Conservation (phyloP, 2,888 invertebrate species). For the Myopa tessellatipennis region DNA sequence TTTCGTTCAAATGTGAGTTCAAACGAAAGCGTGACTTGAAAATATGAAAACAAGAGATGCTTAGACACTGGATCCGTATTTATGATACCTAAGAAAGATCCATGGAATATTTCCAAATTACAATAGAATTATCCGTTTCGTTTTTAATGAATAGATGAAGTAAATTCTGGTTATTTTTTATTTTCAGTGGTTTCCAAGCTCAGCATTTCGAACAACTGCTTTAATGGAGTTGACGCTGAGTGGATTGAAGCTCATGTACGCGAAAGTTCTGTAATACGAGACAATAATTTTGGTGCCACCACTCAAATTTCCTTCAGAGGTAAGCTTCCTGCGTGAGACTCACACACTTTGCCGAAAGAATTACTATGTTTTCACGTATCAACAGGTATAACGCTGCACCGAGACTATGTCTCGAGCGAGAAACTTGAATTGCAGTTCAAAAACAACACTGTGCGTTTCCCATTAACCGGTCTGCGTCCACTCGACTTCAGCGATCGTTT, state of each 20-base stretch:
- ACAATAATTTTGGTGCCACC: slow-evolving; percentile 62
- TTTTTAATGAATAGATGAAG: too few species aligned
- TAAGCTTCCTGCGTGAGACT: slow-evolving; percentile 38
- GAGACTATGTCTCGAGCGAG: slow-evolving; percentile 61
- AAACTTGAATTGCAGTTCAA: slow-evolving; percentile 63
- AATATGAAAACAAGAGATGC: background rate
- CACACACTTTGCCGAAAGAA: background rate
- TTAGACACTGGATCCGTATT: background rate
- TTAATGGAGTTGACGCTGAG: slow-evolving; percentile 62
- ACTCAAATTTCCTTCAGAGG: slow-evolving; percentile 64
- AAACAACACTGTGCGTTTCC: slow-evolving; percentile 61
- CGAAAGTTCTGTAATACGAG: slow-evolving; percentile 59
- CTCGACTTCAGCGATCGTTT: slow-evolving; percentile 61
- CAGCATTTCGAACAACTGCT: slow-evolving; percentile 60
- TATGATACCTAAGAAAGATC: background rate
- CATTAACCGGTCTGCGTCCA: slow-evolving; percentile 50
- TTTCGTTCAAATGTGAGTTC: slow-evolving; percentile 70
- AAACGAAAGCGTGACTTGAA: background rate
- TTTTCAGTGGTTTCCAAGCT: slow-evolving; percentile 60
- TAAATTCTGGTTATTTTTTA: slow-evolving; percentile 1
- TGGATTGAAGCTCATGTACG: slow-evolving; percentile 62
- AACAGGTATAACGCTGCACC: slow-evolving; percentile 59
- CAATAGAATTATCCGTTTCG: too few species aligned
- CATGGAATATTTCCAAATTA: too few species aligned
- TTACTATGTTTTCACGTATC: background rate